Evolutionary conservation across 1,140 invertebrate genomes (phyloP).

Genomic region (Pristionchus pacificus): DNA sequence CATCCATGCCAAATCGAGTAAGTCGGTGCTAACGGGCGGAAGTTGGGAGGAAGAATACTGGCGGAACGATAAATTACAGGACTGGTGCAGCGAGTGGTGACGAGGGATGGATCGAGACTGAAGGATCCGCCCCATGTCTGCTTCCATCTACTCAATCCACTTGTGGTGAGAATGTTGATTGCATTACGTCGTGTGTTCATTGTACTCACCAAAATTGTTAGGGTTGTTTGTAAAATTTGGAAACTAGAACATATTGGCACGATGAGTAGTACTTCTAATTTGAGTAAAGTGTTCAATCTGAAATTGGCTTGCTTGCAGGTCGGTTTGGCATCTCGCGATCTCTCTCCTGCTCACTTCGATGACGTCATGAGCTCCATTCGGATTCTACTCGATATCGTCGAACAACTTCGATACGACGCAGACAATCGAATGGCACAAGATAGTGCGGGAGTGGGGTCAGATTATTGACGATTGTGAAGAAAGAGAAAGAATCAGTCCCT

Average conservation of each 20-base stretch:
- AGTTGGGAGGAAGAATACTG: too few species aligned
- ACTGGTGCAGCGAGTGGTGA: constrained; percentile 52
- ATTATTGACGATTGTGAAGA: too few species aligned
- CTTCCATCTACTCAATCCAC: constrained; percentile 48
- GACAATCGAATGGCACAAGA: constrained; percentile 42
- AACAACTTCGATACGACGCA: constrained; percentile 50
- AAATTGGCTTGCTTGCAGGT: too few species aligned
- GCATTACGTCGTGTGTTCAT: too few species aligned
- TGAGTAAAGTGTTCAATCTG: too few species aligned
- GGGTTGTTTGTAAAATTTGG: too few species aligned
- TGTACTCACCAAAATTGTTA: too few species aligned
- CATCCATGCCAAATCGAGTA: constrained; percentile 50
- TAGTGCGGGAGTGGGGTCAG: constrained; percentile 27
- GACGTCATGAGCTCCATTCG: constrained; percentile 48
- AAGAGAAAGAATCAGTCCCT: too few species aligned
- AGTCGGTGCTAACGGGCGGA: too few species aligned
- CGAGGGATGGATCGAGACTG: constrained; percentile 44
- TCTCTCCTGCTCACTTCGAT: constrained; percentile 52
- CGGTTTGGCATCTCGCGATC: constrained; percentile 41
- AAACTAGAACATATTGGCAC: too few species aligned
- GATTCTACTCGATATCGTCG: constrained; percentile 51
- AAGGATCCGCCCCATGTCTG: constrained; percentile 43
- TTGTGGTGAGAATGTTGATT: constrained; percentile 9
- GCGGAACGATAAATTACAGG: constrained; percentile 28
- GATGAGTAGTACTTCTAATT: too few species aligned